Evolutionary conservation across 1,140 invertebrate genomes (phyloP).

Genomic region (Bombus superbus): DNA sequence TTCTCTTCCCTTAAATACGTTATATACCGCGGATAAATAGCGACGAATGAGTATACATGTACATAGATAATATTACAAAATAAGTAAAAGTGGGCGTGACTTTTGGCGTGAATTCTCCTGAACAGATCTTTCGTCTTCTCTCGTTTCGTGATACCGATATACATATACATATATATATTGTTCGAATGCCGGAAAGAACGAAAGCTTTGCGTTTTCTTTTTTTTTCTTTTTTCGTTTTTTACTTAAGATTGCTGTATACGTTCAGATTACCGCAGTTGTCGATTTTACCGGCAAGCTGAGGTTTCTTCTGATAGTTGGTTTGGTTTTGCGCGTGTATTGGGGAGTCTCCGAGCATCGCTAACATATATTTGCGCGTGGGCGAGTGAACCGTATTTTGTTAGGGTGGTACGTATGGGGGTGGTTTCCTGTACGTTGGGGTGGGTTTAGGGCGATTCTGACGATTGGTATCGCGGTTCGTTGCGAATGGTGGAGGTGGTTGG

Average conservation of each 20-base stretch:
- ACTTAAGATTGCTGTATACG: slow-evolving; percentile 61
- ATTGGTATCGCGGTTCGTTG: slow-evolving; percentile 87
- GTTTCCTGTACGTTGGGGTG: slow-evolving; percentile 94
- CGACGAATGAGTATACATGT: slow-evolving; percentile 32
- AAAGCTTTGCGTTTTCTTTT: slow-evolving; percentile 19
- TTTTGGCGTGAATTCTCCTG: slow-evolving; percentile 34
- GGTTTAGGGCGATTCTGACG: slow-evolving; percentile 88
- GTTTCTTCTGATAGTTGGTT: slow-evolving; percentile 74
- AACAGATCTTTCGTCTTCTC: slow-evolving; percentile 38
- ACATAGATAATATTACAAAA: slow-evolving; percentile 35
- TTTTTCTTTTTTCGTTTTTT: slow-evolving; percentile 5
- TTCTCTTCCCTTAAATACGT: slow-evolving; percentile 17
- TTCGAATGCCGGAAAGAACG: slow-evolving; percentile 46
- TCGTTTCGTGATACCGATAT: slow-evolving; percentile 30
- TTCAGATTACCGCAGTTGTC: slow-evolving; percentile 53
- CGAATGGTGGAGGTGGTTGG: slow-evolving; percentile 89
- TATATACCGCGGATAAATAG: slow-evolving; percentile 39
- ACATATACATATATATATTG: slow-evolving; percentile 13
- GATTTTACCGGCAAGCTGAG: slow-evolving; percentile 44
- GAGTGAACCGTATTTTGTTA: slow-evolving; percentile 85
- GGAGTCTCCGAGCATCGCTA: slow-evolving; percentile 78
- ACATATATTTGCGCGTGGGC: slow-evolving; percentile 78
- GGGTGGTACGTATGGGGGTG: slow-evolving; percentile 95
- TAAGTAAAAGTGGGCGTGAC: slow-evolving; percentile 60
- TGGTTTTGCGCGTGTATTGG: slow-evolving; percentile 78